Base-by-base conservation (phyloP, 2,113 vertebrate genomes). In the Prolemur simus region DNA sequence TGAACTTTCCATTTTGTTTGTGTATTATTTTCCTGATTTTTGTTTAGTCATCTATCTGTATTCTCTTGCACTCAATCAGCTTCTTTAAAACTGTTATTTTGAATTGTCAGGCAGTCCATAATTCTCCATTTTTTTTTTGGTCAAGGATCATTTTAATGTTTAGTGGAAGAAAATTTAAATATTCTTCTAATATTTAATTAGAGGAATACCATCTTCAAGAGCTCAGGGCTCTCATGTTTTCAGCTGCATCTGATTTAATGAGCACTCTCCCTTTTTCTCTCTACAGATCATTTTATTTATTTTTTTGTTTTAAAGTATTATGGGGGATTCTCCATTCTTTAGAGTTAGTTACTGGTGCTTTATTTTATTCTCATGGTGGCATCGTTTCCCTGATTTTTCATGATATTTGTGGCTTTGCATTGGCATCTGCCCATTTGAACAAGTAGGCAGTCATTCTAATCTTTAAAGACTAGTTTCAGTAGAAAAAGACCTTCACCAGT, bases 131-230 rank as follows among this genome's bases (percentile, higher is more conserved):
- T 20, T 76, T 73, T 17, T 64, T 20, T 47, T n/a, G 9, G 69
- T 85, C 66, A 95, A 95, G 45, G 63, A 85, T 76, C 29, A 81
- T 71, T 87, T 95, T 52, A 84, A 60, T 92, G 47, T 64, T 97
- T 95, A 58, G 20, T 45, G 85, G 34, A 93, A 39, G 29, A 56
- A 85, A 95, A 74, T 82, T 29, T 90, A 54, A 91, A 71, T 66
- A 96, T 94, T 69, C 32, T 88, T 92, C 84, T 86, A 73, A 85
- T 93, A 76, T 91, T 83, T 69, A 93, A 95, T 86, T 60, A 74
- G 54, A 91, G 13, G 54, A 84, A 58, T 93, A 10, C 17, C 66
- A 45, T 81, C 32, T 87, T 63, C 84, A 66, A 97, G 66, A 97
- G 15, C 4, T 76, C 56, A 58, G 20, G 69, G 69, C 23, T 69